These are phyloP conservation scores for Arctia plantaginis DNA, from an alignment of 2,888 invertebrate species.

Conservation along the genomic window DNA sequence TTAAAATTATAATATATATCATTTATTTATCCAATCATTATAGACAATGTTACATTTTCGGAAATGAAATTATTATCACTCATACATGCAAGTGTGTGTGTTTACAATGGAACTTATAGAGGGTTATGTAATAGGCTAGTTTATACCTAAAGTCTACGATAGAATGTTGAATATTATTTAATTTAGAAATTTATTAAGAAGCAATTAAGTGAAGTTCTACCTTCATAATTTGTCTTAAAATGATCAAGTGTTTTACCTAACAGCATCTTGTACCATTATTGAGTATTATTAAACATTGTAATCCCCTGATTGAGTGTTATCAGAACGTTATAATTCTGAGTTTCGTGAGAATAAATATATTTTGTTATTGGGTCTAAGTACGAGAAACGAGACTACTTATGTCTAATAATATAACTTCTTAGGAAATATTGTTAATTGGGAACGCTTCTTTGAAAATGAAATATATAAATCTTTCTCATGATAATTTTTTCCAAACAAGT, in stretches of 20 bases:
- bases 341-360: conserved; percentile 26
- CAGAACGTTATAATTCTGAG: conserved; percentile 14
- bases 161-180: background rate
- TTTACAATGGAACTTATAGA: too few species aligned
- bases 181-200: background rate
- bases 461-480: background rate
- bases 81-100: too few species aligned
- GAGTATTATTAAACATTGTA: conserved; percentile 11
- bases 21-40: background rate
- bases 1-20: too few species aligned
- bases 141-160: background rate
- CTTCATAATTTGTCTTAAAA: conserved; percentile 10
- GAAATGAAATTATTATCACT: too few species aligned
- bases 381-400: conserved; percentile 24
- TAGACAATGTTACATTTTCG: too few species aligned
- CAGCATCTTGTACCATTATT: conserved; percentile 15
- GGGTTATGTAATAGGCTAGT: background rate
- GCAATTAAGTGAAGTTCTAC: background rate
- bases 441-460: conserved; percentile 23
- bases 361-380: background rate
- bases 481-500: background rate
- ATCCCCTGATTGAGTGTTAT: conserved; percentile 16
- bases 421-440: conserved; percentile 32
- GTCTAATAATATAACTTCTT: conserved; percentile 34
- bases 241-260: conserved; percentile 2